These are phyloP conservation scores for Mustela nigripes DNA, from an alignment of 2,113 vertebrate genomes.

Conservation along the genomic window DNA sequence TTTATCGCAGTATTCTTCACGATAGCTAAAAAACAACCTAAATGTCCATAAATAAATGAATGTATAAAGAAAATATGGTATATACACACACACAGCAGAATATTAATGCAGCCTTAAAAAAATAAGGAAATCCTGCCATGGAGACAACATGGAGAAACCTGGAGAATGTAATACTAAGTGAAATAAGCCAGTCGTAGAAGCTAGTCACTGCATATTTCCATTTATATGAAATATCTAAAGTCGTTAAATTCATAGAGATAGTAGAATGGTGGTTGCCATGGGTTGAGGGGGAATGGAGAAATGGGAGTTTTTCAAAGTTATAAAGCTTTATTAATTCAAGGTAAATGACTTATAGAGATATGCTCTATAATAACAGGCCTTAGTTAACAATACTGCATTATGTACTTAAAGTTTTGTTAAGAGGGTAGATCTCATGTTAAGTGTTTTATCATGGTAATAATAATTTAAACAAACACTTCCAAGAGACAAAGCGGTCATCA, in stretches of 20 bases:
- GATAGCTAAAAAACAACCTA: not conserved
- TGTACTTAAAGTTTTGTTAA: not conserved
- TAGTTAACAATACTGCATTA: not conserved
- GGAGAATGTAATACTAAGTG: not conserved
- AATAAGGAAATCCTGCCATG: not conserved
- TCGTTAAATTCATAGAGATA: not conserved
- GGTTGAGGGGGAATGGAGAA: not conserved
- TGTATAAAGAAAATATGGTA: not conserved
- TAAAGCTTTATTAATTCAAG: not conserved
- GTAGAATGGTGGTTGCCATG: not conserved
- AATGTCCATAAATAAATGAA: not conserved
- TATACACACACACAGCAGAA: not conserved
- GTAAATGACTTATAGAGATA: not conserved
- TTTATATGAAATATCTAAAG: not conserved
- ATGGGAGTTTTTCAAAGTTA: not conserved
- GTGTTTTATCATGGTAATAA: not conserved
- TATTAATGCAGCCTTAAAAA: not conserved
- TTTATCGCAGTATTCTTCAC: not conserved
- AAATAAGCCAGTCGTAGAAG: not conserved
- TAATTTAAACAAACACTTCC: not conserved
- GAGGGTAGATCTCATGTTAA: not conserved
- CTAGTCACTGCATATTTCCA: not conserved
- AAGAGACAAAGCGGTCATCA: not conserved
- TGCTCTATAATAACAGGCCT: not conserved
- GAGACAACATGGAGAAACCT: not conserved